These are phyloP conservation scores for Crotophaga sulcirostris DNA, from an alignment of 2,113 vertebrate genomes.

Conservation along the genomic window DNA sequence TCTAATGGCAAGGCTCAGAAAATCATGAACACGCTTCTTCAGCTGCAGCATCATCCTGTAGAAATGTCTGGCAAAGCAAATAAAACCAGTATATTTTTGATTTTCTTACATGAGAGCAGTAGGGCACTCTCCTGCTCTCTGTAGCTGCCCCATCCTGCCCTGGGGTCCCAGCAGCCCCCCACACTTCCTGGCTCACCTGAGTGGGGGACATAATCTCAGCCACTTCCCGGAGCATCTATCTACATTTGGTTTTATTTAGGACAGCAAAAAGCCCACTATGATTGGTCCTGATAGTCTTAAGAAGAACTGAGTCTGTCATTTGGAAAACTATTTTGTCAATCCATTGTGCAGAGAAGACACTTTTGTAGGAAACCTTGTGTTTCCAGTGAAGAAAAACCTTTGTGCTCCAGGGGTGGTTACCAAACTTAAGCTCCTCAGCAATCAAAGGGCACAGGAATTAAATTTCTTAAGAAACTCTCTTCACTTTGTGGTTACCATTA, in stretches of 20 bases:
- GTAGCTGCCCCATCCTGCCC: not conserved
- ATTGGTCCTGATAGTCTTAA: not conserved
- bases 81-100: not conserved
- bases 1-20: not conserved
- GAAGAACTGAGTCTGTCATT: not conserved
- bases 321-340: not conserved
- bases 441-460: not conserved
- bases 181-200: rapidly evolving
- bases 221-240: not conserved
- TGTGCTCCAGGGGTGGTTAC: not conserved
- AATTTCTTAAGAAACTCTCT: not conserved
- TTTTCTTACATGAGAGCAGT: not conserved
- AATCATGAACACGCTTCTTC: not conserved
- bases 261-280: not conserved
- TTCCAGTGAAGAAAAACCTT: not conserved
- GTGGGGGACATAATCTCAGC: rapidly evolving
- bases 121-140: not conserved
- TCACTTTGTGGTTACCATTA: not conserved
- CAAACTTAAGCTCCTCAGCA: not conserved
- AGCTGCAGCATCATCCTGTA: not conserved
- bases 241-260: not conserved
- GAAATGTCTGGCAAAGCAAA: not conserved
- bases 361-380: not conserved
- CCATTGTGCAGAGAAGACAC: rapidly evolving
- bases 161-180: not conserved